Base-by-base conservation (phyloP, 1,140 invertebrate genomes). In the Drosophila willistoni region DNA sequence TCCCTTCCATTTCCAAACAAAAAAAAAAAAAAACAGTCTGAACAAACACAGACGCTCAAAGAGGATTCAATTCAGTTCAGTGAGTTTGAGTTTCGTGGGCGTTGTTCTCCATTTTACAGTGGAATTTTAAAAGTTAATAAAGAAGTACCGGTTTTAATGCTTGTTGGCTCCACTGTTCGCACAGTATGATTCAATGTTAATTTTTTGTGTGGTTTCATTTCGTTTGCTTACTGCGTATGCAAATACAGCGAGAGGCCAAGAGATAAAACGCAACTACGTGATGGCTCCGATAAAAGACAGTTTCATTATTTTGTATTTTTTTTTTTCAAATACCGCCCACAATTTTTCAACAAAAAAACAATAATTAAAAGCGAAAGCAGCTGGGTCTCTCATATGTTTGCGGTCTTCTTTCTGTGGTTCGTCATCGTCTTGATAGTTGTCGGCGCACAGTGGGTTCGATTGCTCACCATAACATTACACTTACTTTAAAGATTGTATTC, bases 191-290 rank as follows among this genome's bases (percentile, higher is more conserved):
- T 80, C 67, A 81, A 80, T 73, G 64, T 47, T 57, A 79, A 79
- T 51, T 79, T 51, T 78, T 73, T 66, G 47, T 82, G 47, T 36
- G 47, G 9, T 71, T 62, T 56, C 12, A 29, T 29, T 36, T 33
- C 47, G 17, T 34, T 51, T 51, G 34, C 41, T 36, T 78, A 71
- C 69, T 87, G 83, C 83, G 84, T 87, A 87, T 87, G 84, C 84
- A 87, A 87, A 87, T 84, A 87, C 44, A 51, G 42, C 14, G 44
- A 51, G 44, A 12, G 54, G 33, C 6, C 3, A 7, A 51, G 25
- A 83, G 83, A 87, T 87, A 87, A 86, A 87, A 80, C 73, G 55
- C 73, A 82, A 59, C 72, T 83, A 86, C 83, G 83, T 87, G 83
- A 82, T 87, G 73, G 41, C 69, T 51, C 47, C 66, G 76, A 87